Percentiles rank a stretch among this genome's conserved stretches.
Evolutionary conservation across 2,113 vertebrate genomes (phyloP).

Genomic region (Trematocara marginatum): DNA sequence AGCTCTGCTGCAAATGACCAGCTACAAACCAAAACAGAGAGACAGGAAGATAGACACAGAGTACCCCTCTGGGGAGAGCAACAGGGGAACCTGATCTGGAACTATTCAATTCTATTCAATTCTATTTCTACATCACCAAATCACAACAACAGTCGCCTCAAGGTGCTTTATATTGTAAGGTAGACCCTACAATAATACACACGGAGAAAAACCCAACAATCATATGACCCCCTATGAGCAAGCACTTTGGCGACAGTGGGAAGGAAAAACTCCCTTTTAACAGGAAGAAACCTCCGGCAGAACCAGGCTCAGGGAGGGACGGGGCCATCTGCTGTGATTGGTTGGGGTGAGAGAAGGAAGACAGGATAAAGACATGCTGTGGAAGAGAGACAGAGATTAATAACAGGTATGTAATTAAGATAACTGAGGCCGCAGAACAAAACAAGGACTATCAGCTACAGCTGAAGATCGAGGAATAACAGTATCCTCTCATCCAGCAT

Average conservation of each 20-base stretch:
- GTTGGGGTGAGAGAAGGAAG: rapidly evolving
- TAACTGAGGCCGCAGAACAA: not conserved
- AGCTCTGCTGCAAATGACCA: not conserved
- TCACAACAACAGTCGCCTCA: rapidly evolving
- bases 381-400: not conserved
- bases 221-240: not conserved
- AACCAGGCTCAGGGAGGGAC: not conserved
- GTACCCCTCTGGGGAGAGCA: rapidly evolving
- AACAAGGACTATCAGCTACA: rapidly evolving
- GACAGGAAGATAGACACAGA: not conserved
- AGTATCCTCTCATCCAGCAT: not conserved
- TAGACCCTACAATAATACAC: rapidly evolving
- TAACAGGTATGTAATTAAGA: rapidly evolving
- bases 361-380: not conserved
- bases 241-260: rapidly evolving
- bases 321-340: not conserved
- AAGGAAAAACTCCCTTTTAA: not conserved
- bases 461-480: not conserved
- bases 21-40: not conserved
- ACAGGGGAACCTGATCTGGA: not conserved
- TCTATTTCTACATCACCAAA: not conserved
- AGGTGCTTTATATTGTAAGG: rapidly evolving
- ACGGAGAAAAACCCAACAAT: rapidly evolving
- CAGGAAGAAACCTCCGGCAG: not conserved
- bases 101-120: not conserved